phyloP scores from a whole-genome alignment of 1,140 invertebrate genomes.

The Apocrypta bakeri region DNA sequence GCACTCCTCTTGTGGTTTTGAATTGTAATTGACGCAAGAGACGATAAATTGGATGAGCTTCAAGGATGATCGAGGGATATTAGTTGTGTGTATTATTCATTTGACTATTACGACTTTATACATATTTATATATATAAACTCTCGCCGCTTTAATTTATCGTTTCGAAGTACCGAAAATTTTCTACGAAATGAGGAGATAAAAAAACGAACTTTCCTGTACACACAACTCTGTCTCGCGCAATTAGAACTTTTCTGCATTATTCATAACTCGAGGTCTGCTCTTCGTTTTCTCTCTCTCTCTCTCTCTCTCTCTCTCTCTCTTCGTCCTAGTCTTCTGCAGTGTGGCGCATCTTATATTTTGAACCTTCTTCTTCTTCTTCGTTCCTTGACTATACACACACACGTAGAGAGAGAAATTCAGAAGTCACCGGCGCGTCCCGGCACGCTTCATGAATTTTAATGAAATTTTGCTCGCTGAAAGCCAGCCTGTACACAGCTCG shows the following conservation, averaged over 20 bases:
- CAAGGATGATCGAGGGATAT: neutral
- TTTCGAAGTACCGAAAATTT: neutral
- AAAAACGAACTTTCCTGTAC: constrained; percentile 46
- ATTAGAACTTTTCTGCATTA: constrained; percentile 73
- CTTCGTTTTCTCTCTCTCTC: constrained; percentile 10
- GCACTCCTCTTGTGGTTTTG: neutral
- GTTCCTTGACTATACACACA: constrained; percentile 3
- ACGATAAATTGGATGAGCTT: neutral
- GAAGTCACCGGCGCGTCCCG: constrained; percentile 65
- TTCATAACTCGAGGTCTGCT: constrained; percentile 66
- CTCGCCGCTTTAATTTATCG: neutral
- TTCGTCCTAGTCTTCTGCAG: neutral
- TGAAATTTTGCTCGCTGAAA: constrained; percentile 68
- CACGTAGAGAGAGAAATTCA: constrained; percentile 59
- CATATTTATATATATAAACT: neutral
- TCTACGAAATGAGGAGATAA: neutral
- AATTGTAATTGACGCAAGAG: neutral
- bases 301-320: neutral
- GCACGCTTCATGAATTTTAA: constrained; percentile 72
- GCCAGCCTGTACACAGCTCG: neutral
- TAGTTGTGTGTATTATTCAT: neutral
- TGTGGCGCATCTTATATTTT: constrained; percentile 27
- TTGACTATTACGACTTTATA: neutral
- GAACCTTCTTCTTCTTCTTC: constrained; percentile 42
- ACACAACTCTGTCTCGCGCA: constrained; percentile 70